Base-by-base conservation (phyloP, 2,888 invertebrate species). In the Kuschelorhynchus macadamiae region DNA sequence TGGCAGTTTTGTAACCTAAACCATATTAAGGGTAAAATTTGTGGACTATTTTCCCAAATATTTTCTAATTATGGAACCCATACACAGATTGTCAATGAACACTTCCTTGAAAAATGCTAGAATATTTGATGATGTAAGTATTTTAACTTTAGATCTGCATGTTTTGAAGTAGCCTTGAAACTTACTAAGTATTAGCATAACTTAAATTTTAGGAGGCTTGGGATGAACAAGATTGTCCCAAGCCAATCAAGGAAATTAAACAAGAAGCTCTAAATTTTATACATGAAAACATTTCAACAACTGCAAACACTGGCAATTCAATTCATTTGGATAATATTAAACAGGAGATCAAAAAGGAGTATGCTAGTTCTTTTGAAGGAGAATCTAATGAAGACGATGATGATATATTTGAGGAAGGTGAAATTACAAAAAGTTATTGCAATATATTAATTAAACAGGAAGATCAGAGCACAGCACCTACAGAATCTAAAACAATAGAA, bases 51-150 rank as follows among this genome's bases (percentile, higher is more conserved):
- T 12, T 11, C 36, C 36, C 16, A 36, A 41, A 42, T 17, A 47
- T 20, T 36, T 12, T 11, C 36, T 11, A 8, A 36, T 21, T 25
- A 61, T 61, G 61, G 42, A 52, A 39, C 14, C 25, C 8, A 1
- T 18, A 18, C 57, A 42, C 7, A 67, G 64, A 49, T 20, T 72
- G 5, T 78, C 79, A 4, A 75, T 81, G 77, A 81, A 80, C 64
- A 79, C 80, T 17, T 70, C 72, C 1, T 67, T 81, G 17, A 79
- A 74, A 73, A 72, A 80, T 67, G 81, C 81, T 0, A 73, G 75
- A 57, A 81, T 81, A 55, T 81, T 81, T 68, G 80, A 80, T 47
- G 80, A 81, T 47, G 80, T 80, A 73, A 67, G 74, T 71, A 42
- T 44, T 16, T 16, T 44, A 33, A n/a, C 7, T 30, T 30, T 30